phyloP scores from a whole-genome alignment of 2,797 vertebrate species.

The Propithecus deckenii region DNA sequence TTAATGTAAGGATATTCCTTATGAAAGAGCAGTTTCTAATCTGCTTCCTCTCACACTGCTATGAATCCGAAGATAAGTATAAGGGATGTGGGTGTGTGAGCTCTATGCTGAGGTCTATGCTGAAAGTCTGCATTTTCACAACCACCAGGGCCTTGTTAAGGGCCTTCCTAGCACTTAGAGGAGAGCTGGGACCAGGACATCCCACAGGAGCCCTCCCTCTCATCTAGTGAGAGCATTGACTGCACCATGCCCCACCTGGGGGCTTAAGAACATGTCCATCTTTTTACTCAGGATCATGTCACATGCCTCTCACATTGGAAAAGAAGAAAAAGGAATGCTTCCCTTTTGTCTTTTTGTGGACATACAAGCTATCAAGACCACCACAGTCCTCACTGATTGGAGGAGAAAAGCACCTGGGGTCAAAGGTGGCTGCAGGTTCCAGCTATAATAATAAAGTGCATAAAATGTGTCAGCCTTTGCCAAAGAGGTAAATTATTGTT shows the following conservation, averaged over 20 bases:
- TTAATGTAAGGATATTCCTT: neutral
- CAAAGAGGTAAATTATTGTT: neutral
- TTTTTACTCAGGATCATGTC: neutral
- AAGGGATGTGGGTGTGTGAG: neutral
- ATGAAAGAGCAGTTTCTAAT: slow-evolving; percentile 35
- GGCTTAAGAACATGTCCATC: neutral
- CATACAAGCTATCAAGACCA: no score
- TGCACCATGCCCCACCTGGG: no score
- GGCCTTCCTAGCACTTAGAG: neutral
- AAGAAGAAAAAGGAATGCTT: neutral
- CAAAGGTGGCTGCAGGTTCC: neutral
- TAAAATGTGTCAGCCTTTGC: neutral
- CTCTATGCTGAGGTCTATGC: neutral
- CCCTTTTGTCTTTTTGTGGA: neutral
- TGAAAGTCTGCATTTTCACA: neutral
- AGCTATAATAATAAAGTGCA: neutral
- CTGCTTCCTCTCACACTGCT: neutral
- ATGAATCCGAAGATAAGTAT: neutral
- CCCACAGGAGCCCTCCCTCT: neutral
- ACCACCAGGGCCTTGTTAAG: neutral
- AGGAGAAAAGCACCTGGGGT: neutral
- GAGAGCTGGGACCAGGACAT: neutral
- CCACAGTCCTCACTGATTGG: neutral
- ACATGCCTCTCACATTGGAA: neutral
- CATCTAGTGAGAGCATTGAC: neutral